Percentiles rank a stretch among this genome's conserved stretches.
These are phyloP conservation scores for Calameuta filiformis DNA, from an alignment of 2,888 invertebrate genomes.

Conservation along the genomic window DNA sequence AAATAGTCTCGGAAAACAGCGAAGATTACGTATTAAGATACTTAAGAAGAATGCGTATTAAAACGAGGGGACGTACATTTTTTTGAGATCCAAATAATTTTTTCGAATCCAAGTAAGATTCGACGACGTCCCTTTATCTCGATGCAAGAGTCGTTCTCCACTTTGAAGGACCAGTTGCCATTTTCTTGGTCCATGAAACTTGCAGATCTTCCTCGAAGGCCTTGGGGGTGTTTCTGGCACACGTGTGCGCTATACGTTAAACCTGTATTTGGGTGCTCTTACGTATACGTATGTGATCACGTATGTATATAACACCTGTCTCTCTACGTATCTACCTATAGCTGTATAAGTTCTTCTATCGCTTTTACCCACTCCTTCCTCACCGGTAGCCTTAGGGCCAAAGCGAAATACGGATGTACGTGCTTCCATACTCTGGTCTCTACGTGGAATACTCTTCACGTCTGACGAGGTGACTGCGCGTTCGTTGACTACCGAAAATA, in stretches of 20 bases:
- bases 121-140: neutral
- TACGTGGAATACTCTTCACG: slow-evolving; percentile 52
- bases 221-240: slow-evolving; percentile 14
- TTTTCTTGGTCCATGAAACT: slow-evolving; percentile 52
- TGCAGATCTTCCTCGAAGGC: slow-evolving; percentile 38
- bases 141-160: neutral
- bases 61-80: too few relatives aligned
- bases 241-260: slow-evolving; percentile 24
- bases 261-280: slow-evolving; percentile 6
- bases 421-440: slow-evolving; percentile 42
- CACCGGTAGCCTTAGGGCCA: slow-evolving; percentile 15
- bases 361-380: slow-evolving; percentile 34
- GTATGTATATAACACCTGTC: neutral
- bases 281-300: slow-evolving; percentile 8
- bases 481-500: neutral
- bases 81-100: neutral
- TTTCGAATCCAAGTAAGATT: neutral
- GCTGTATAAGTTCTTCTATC: slow-evolving; percentile 36
- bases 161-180: slow-evolving; percentile 36
- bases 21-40: neutral
- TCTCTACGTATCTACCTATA: slow-evolving; percentile 35
- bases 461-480: slow-evolving; percentile 17
- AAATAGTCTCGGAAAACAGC: neutral
- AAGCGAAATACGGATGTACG: slow-evolving; percentile 54
- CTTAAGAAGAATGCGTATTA: neutral